Conservation (phyloP, 2,888 invertebrate genomes). For the Ditula angustiorana region DNA sequence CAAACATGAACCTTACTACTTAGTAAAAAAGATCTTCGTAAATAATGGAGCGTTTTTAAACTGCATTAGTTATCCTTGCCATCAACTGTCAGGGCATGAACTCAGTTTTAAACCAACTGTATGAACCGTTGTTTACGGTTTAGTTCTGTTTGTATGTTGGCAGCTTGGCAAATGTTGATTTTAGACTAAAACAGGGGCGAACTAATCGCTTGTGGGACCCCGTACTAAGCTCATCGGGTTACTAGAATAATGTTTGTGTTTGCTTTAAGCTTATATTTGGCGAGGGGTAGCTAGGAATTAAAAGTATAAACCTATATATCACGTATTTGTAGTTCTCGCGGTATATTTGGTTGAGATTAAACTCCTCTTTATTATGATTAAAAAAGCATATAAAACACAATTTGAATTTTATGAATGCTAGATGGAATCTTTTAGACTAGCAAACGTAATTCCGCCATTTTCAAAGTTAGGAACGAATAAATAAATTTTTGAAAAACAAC, state of each 20-base stretch:
- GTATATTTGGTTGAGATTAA: background rate
- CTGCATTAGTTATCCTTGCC: conserved; percentile 8
- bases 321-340: conserved; percentile 38
- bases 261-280: conserved; percentile 68
- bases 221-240: conserved; percentile 78
- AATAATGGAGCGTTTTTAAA: background rate
- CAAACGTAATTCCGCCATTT: too few species aligned
- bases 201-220: conserved; percentile 77
- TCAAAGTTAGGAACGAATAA: too few species aligned
- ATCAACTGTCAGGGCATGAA: conserved; percentile 13
- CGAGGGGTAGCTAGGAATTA: conserved; percentile 58
- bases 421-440: too few species aligned
- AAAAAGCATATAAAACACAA: background rate
- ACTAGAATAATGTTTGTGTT: conserved; percentile 84
- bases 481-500: too few species aligned
- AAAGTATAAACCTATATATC: conserved; percentile 62
- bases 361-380: background rate
- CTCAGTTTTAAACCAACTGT: background rate
- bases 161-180: conserved; percentile 14
- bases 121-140: conserved; percentile 1
- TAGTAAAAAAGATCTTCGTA: background rate
- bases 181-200: conserved; percentile 54
- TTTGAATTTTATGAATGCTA: background rate
- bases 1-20: background rate
- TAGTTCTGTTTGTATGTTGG: conserved; percentile 4